A percentile compares a stretch with the other conserved stretches of the same genome.
Evolutionary conservation across 2,797 vertebrate species (phyloP).

Genomic region (Forpus xanthops): DNA sequence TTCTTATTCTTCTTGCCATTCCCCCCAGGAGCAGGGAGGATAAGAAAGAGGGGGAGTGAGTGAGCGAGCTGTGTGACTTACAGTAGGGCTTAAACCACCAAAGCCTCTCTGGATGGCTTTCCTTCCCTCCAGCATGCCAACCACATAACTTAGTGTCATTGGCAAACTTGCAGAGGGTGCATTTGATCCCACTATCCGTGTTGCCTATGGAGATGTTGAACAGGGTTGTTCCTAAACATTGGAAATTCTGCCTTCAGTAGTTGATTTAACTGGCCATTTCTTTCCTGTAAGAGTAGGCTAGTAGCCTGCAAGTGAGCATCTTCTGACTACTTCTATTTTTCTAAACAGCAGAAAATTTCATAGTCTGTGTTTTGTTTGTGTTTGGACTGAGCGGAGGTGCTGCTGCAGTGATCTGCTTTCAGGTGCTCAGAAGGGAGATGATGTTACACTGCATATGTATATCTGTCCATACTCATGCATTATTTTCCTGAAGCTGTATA

Average conservation of each 20-base stretch:
- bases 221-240: neutral
- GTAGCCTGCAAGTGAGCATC: neutral
- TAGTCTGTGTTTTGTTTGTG: neutral
- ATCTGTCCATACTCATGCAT: rapidly evolving
- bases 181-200: neutral
- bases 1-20: too few species aligned
- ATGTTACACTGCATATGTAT: rapidly evolving
- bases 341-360: neutral
- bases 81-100: too few species aligned
- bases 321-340: neutral
- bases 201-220: neutral
- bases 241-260: neutral
- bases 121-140: neutral
- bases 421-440: neutral
- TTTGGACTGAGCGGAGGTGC: neutral
- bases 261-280: neutral
- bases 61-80: too few species aligned
- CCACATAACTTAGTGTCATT: neutral
- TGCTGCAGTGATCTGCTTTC: neutral
- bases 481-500: neutral
- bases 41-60: too few species aligned
- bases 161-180: neutral
- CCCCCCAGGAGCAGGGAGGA: too few species aligned
- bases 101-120: neutral
- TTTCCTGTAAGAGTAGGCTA: neutral